Evolutionary conservation across 92 coral and sea anemone genomes (phyloP).

Genomic region (Hydrozoanthus gracilis): DNA sequence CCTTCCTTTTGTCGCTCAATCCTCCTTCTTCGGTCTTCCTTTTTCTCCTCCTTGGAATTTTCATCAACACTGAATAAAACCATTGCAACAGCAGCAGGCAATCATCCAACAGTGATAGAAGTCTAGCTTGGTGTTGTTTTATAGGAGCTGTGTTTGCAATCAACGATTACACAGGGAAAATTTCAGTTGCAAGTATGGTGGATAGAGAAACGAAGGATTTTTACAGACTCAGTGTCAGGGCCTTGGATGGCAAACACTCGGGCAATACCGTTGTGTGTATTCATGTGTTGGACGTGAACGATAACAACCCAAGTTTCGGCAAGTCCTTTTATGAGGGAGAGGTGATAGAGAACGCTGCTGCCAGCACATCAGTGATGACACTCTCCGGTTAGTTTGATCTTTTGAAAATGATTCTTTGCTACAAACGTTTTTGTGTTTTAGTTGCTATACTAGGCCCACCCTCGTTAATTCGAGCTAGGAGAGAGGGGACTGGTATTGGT

Average conservation of each 20-base stretch:
- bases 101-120: no score
- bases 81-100: no score
- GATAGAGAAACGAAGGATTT: constrained; percentile 77
- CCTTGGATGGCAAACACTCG: constrained; percentile 91
- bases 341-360: constrained; percentile 68
- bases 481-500: no score
- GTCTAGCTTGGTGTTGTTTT: neutral
- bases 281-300: constrained; percentile 74
- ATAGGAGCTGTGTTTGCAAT: constrained; percentile 81
- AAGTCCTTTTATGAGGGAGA: constrained; percentile 61
- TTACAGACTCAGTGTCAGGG: constrained; percentile 78
- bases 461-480: no score
- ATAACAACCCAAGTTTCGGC: constrained; percentile 82
- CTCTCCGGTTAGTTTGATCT: constrained; percentile 42
- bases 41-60: no score
- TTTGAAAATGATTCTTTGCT: neutral
- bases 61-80: no score
- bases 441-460: neutral
- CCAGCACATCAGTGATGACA: constrained; percentile 70
- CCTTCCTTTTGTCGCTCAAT: no score
- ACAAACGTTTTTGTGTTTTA: neutral
- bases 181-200: constrained; percentile 71
- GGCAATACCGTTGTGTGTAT: constrained; percentile 75
- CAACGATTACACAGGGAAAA: constrained; percentile 74
- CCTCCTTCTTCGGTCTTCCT: no score